Conservation (phyloP, 2,888 invertebrate genomes). For the Epistrophella euchroma region DNA sequence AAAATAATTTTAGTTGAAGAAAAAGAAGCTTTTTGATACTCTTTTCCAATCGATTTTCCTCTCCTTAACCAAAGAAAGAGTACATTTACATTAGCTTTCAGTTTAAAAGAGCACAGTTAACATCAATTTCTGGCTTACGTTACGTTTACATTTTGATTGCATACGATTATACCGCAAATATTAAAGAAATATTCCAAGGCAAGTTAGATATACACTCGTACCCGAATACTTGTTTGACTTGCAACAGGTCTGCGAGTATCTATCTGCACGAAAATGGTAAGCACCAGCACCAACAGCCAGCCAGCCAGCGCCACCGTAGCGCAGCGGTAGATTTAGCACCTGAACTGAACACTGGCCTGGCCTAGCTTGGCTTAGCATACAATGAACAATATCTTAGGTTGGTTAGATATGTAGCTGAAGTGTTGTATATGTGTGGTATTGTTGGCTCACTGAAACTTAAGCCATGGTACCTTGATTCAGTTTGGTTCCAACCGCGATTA, state of each 20-base stretch:
- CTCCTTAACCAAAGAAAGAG: neutral
- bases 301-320: no score
- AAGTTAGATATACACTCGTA: slow-evolving; percentile 57
- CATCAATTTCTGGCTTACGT: slow-evolving; percentile 27
- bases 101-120: slow-evolving; percentile 21
- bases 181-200: slow-evolving; percentile 71
- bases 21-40: neutral
- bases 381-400: slow-evolving; percentile 31
- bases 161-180: slow-evolving; percentile 52
- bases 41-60: neutral
- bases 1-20: neutral
- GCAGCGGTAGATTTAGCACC: slow-evolving; percentile 52
- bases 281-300: slow-evolving; percentile 40
- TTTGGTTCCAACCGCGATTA: slow-evolving; percentile 73
- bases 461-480: slow-evolving; percentile 64
- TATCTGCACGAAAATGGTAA: slow-evolving; percentile 62
- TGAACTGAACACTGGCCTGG: slow-evolving; percentile 38
- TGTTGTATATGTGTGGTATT: slow-evolving; percentile 36
- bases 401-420: neutral
- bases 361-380: neutral
- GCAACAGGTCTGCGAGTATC: slow-evolving; percentile 40
- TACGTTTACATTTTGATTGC: slow-evolving; percentile 49
- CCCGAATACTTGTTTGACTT: slow-evolving; percentile 63
- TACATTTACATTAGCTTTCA: slow-evolving; percentile 2
- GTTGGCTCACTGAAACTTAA: slow-evolving; percentile 64